Evolutionary conservation across 2,888 invertebrate genomes (phyloP).

Genomic region (Noctuana brunneofusca): DNA sequence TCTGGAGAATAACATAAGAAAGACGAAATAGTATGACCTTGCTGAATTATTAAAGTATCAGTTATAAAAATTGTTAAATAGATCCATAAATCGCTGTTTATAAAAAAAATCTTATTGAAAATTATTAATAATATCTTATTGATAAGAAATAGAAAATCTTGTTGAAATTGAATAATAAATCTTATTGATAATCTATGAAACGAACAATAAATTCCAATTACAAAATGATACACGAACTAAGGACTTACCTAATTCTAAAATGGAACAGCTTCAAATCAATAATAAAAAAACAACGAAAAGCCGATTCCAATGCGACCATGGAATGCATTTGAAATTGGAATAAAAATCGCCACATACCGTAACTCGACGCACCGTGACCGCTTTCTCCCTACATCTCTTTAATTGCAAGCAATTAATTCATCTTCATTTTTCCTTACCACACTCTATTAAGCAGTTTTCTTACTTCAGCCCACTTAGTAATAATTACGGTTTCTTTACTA

Average conservation of each 20-base stretch:
- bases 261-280: constrained; percentile 7
- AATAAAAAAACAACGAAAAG: neutral
- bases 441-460: constrained; percentile 76
- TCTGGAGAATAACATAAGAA: too few species aligned
- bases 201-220: neutral
- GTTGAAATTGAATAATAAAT: too few species aligned
- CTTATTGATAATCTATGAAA: too few species aligned
- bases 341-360: constrained; percentile 54
- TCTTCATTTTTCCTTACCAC: constrained; percentile 68
- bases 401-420: constrained; percentile 72
- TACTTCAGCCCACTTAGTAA: constrained; percentile 54
- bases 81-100: too few species aligned
- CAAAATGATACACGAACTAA: neutral
- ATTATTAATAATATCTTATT: too few species aligned
- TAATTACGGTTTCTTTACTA: constrained; percentile 59
- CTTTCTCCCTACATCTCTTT: constrained; percentile 73
- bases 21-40: too few species aligned
- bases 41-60: too few species aligned
- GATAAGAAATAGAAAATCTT: too few species aligned
- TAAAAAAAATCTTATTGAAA: too few species aligned
- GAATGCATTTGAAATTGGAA: constrained; percentile 44
- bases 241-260: neutral
- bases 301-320: constrained; percentile 23
- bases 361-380: constrained; percentile 67
- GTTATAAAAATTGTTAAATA: too few species aligned